phyloP scores from a whole-genome alignment of 2,113 vertebrate genomes.

The Chiloscyllium plagiosum region DNA sequence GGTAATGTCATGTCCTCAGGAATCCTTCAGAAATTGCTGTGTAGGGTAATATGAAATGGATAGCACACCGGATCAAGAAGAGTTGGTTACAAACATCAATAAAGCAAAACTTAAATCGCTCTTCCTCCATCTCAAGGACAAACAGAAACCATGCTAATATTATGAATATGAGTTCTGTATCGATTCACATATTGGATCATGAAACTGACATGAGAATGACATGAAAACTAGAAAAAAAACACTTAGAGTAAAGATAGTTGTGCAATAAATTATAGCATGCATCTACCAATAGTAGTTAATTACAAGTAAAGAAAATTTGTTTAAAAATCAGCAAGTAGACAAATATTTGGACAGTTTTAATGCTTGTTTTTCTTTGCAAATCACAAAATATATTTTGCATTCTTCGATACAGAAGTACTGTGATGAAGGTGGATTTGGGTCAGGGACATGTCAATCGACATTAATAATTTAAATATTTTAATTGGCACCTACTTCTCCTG shows the following conservation, averaged over 20 bases:
- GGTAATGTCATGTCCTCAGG: neutral
- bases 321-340: neutral
- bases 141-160: neutral
- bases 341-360: constrained; percentile 26
- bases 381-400: neutral
- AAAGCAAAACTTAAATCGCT: neutral
- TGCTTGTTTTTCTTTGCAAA: neutral
- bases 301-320: neutral
- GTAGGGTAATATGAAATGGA: neutral
- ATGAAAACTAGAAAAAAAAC: neutral
- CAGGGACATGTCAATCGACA: neutral
- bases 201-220: neutral
- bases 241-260: neutral
- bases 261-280: neutral
- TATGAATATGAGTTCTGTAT: neutral
- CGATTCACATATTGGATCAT: neutral
- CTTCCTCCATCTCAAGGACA: neutral
- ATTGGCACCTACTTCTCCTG: neutral
- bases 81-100: neutral
- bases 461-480: neutral
- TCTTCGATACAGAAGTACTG: neutral
- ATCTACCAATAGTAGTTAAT: neutral
- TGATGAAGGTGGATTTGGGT: neutral
- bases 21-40: neutral
- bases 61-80: neutral